Evolutionary conservation across 92 coral and sea anemone species (phyloP).

Genomic region (Plumapathes pennacea): DNA sequence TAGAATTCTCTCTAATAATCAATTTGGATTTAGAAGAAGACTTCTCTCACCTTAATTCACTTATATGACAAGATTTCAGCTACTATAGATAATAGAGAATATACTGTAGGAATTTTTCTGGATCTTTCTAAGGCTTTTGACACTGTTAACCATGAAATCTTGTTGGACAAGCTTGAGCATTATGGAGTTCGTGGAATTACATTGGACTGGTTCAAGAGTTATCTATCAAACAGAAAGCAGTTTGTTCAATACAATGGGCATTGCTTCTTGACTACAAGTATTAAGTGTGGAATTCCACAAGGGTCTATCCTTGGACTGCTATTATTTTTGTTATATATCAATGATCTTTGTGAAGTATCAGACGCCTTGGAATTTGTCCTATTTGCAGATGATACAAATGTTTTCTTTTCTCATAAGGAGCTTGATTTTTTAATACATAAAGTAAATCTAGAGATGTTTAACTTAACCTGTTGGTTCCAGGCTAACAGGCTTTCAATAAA

Average conservation of each 20-base stretch:
- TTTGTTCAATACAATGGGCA: slow-evolving; percentile 29
- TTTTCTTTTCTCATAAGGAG: slow-evolving; percentile 8
- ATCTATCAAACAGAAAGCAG: slow-evolving; percentile 21
- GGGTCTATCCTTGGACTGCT: slow-evolving; percentile 18
- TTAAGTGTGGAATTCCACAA: slow-evolving; percentile 18
- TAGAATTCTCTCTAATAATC: slow-evolving; percentile 22
- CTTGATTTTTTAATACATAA: neutral
- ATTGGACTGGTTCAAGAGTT: slow-evolving; percentile 30
- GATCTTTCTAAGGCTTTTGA: slow-evolving; percentile 47
- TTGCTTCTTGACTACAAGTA: slow-evolving; percentile 1
- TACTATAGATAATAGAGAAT: slow-evolving; percentile 18
- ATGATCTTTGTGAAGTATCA: slow-evolving; percentile 8
- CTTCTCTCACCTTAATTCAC: slow-evolving; percentile 32
- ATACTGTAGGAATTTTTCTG: slow-evolving; percentile 24
- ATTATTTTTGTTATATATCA: slow-evolving; percentile 7
- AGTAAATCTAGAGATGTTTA: slow-evolving; percentile 11
- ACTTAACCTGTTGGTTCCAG: slow-evolving; percentile 19
- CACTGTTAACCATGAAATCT: slow-evolving; percentile 11
- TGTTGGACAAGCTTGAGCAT: slow-evolving; percentile 28
- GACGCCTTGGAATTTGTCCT: no score
- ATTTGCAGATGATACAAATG: neutral
- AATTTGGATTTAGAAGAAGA: slow-evolving; percentile 44
- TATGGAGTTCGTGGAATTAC: slow-evolving; percentile 39
- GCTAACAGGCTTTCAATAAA: slow-evolving; percentile 30
- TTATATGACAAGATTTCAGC: slow-evolving; percentile 22